phyloP scores from a whole-genome alignment of 2,888 invertebrate genomes.

The Lomographa bimaculata region DNA sequence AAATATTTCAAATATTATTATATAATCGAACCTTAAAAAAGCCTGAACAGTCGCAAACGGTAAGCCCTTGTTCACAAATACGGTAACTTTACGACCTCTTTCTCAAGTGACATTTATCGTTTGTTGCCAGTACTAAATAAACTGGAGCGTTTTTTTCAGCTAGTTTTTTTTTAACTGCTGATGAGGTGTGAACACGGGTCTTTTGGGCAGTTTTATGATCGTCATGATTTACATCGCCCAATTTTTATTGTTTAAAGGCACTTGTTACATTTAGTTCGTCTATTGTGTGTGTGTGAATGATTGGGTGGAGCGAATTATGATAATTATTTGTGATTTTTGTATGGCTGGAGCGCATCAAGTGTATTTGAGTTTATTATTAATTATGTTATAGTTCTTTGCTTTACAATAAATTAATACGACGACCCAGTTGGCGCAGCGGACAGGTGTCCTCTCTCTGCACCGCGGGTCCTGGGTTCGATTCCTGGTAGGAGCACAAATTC shows the following conservation, averaged over 20 bases:
- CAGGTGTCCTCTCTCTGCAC: too few relatives aligned
- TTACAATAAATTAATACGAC: too few relatives aligned
- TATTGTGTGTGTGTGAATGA: neutral
- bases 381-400: too few relatives aligned
- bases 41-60: too few relatives aligned
- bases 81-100: conserved; percentile 17
- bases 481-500: too few relatives aligned
- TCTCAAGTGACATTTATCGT: conserved; percentile 33
- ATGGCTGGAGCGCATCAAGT: too few relatives aligned
- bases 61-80: conserved; percentile 14
- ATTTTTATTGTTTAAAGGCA: conserved; percentile 8
- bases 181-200: conserved; percentile 19
- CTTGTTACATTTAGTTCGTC: neutral
- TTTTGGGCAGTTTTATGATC: conserved; percentile 14
- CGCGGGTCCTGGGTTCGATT: too few relatives aligned
- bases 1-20: too few relatives aligned
- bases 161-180: conserved; percentile 9
- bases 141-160: conserved; percentile 12
- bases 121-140: conserved; percentile 34
- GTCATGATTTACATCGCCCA: conserved; percentile 13
- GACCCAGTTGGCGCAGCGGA: too few relatives aligned
- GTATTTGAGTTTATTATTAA: too few relatives aligned
- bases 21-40: too few relatives aligned
- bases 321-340: conserved; percentile 1
- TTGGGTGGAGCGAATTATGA: conserved; percentile 2